Conservation (phyloP, 2,113 vertebrate genomes). For the Muscicapa adusta region DNA sequence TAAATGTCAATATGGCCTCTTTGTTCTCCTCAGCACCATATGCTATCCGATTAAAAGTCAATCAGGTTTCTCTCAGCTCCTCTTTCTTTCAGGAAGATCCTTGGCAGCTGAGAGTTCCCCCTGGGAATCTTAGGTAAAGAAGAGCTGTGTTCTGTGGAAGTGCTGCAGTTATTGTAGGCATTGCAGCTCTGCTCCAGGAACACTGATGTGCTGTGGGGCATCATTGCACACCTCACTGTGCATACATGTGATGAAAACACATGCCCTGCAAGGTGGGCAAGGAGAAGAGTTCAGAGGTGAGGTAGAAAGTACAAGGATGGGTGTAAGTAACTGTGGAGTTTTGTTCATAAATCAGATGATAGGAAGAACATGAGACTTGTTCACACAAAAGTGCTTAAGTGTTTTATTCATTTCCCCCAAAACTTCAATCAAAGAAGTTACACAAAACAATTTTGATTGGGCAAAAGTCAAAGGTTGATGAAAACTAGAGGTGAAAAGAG, state of each 20-base stretch:
- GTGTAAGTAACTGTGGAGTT: not conserved
- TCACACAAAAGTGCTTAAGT: not conserved
- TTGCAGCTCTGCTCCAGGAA: not conserved
- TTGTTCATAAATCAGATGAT: not conserved
- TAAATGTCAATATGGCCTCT: not conserved
- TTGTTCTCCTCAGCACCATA: conserved; percentile 1
- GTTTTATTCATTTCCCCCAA: not conserved
- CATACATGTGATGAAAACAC: not conserved
- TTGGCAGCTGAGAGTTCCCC: not conserved
- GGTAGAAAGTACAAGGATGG: not conserved
- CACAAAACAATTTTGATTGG: not conserved
- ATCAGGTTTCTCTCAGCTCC: not conserved
- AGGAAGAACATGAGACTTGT: not conserved
- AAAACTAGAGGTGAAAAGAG: not conserved
- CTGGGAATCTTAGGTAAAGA: not conserved
- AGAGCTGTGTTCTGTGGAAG: not conserved
- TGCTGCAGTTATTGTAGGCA: accelerated
- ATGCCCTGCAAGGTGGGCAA: not conserved
- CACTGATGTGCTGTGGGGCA: not conserved
- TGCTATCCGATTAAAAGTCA: conserved; percentile 20
- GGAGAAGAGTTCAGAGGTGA: not conserved
- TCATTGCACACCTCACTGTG: accelerated
- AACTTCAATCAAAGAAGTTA: not conserved
- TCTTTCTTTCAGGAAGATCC: not conserved
- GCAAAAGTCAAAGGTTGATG: not conserved